phyloP scores from a whole-genome alignment of 2,797 vertebrate genomes.

The Cottoperca gobio region DNA sequence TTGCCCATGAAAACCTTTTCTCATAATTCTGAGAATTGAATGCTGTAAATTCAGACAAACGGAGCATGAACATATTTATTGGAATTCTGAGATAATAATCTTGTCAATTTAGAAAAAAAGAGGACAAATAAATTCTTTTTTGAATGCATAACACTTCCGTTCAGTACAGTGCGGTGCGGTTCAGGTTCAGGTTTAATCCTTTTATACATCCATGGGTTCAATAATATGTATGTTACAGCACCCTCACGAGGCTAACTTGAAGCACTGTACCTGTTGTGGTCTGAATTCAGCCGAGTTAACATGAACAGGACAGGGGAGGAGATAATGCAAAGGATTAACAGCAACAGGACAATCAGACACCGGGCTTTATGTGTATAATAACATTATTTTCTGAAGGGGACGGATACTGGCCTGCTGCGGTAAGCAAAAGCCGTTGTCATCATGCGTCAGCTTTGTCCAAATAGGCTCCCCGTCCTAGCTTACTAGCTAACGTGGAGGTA shows the following conservation, averaged over 20 bases:
- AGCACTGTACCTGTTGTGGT: not conserved
- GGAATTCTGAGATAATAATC: no score
- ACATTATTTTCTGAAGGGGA: not conserved
- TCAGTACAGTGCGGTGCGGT: not conserved
- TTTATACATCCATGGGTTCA: no score
- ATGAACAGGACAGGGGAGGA: slow-evolving; percentile 41
- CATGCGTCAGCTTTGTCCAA: slow-evolving; percentile 1
- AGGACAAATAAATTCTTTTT: no score
- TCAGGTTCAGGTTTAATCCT: no score
- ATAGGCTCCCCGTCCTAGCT: slow-evolving; percentile 24
- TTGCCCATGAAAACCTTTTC: no score
- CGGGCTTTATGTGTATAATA: not conserved
- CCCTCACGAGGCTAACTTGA: not conserved
- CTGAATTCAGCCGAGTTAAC: slow-evolving; percentile 28
- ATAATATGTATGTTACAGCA: slow-evolving; percentile 8
- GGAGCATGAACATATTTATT: no score
- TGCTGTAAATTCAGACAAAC: no score
- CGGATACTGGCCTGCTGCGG: slow-evolving; percentile 6
- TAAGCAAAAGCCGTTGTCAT: slow-evolving; percentile 28
- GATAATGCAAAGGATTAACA: slow-evolving; percentile 19
- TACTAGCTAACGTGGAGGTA: slow-evolving; percentile 43
- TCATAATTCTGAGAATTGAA: no score
- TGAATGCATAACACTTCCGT: no score
- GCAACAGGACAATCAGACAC: not conserved
- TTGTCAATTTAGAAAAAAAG: no score